A percentile compares a stretch with the other conserved stretches of the same genome.
These are phyloP conservation scores for Polietes domitor DNA, from an alignment of 2,888 invertebrate genomes.

Conservation along the genomic window DNA sequence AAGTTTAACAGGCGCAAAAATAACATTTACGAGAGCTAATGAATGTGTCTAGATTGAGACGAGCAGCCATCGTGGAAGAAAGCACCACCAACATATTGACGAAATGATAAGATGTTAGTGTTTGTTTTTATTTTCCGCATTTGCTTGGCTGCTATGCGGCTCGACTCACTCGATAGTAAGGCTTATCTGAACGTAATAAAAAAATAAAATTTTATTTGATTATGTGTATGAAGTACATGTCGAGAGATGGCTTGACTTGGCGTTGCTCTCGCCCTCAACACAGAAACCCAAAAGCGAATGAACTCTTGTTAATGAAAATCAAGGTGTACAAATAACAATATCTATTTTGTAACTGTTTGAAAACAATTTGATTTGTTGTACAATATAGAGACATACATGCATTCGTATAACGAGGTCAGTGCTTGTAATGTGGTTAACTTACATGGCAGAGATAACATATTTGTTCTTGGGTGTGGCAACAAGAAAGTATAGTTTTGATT, in stretches of 20 bases:
- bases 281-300: conserved; percentile 11
- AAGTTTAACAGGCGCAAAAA: not conserved
- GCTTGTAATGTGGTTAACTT: not conserved
- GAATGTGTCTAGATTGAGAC: not conserved
- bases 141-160: too few relatives aligned
- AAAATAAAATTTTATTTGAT: conserved; percentile 27
- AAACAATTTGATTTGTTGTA: not conserved
- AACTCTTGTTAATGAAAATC: conserved; percentile 40
- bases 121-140: too few relatives aligned
- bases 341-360: not conserved
- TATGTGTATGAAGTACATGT: too few relatives aligned
- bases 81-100: not conserved
- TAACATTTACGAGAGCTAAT: not conserved
- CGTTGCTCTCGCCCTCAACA: not conserved
- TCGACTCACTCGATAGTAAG: not conserved
- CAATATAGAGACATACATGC: too few relatives aligned
- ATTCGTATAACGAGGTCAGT: not conserved
- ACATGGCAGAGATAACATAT: not conserved
- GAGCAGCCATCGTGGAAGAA: not conserved
- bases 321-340: conserved; percentile 10
- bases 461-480: not conserved
- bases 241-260: not conserved
- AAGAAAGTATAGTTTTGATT: too few relatives aligned
- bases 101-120: conserved; percentile 7
- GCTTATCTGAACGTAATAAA: conserved; percentile 26